Evolutionary conservation across 2,888 invertebrate genomes (phyloP).

Genomic region (Patella caerulea): DNA sequence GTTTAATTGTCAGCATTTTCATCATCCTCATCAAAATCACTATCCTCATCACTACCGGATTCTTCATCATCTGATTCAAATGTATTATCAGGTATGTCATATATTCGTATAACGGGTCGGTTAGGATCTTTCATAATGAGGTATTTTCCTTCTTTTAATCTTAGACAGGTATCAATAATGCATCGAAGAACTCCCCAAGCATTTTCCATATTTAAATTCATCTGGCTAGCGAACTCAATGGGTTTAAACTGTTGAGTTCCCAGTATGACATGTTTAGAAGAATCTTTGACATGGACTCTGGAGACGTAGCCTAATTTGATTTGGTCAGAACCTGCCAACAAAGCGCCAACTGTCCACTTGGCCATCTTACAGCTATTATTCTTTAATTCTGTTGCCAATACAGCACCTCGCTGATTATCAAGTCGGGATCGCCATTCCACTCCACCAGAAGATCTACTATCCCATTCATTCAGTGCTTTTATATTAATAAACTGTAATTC

Average conservation of each 20-base stretch:
- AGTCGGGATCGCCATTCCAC: slow-evolving; percentile 99
- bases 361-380: slow-evolving; percentile 99
- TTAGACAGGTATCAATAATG: slow-evolving; percentile 97
- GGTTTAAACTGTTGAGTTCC: slow-evolving; percentile 98
- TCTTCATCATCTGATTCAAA: slow-evolving; percentile 98
- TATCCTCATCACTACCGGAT: slow-evolving; percentile 73
- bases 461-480: slow-evolving; percentile 99
- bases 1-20: too few species aligned
- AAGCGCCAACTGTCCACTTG: slow-evolving; percentile 94
- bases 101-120: slow-evolving; percentile 96
- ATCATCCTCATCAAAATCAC: slow-evolving; percentile 46
- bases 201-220: slow-evolving; percentile 99
- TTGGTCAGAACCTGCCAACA: slow-evolving; percentile 95
- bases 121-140: slow-evolving; percentile 99
- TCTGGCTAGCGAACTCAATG: slow-evolving; percentile 97
- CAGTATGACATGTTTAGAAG: slow-evolving; percentile 94
- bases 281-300: slow-evolving; percentile 91
- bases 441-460: slow-evolving; percentile 93
- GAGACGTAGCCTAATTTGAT: slow-evolving; percentile 99
- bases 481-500: slow-evolving; percentile 94
- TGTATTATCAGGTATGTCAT: slow-evolving; percentile 98
- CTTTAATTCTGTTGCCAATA: slow-evolving; percentile 96
- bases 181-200: slow-evolving; percentile 98
- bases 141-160: slow-evolving; percentile 94
- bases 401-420: slow-evolving; percentile 97